Base-by-base conservation (phyloP, 2,113 vertebrate genomes). In the Echinops telfairi region DNA sequence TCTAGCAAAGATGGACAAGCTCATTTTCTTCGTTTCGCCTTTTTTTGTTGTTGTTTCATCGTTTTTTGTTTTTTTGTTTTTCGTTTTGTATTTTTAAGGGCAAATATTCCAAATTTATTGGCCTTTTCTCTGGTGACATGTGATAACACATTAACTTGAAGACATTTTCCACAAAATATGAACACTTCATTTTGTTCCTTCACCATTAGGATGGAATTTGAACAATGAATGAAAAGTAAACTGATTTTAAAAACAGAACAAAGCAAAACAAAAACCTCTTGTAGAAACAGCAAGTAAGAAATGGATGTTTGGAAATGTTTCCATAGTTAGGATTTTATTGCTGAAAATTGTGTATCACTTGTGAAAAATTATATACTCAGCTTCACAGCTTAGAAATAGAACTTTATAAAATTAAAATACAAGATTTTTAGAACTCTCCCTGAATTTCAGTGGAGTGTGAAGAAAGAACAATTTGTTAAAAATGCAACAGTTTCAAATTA, bases 141-240 rank as follows among this genome's bases (percentile, higher is more conserved):
- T 76, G 64, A 75, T 90, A 47, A 60, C 76, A 84, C 23, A 6
- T 22, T 75, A 27, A 17, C 36, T 78, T 77, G 29, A 6, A 91
- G 17, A 33, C 38, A 85, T 40, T 95, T 81, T 31, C 40, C 64
- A 86, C 73, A 94, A 82, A 75, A 78, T 14, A 86, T 60, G 88
- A 60, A 86, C 1, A 38, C 6, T 58, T 73, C 64, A 33, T 84
- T 84, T 83, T 94, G 70, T 84, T 12, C 36, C 40, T 77, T 80
- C 29, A 64, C 43, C 64, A 25, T 80, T 64, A 92, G 71, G 87
- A 80, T 75, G 27, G 89, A 79, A 89, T 87, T 80, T 75, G 71
- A 91, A 92, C 29, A 94, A 85, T 77, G 79, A 89, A 71, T 57
- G 71, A 76, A 47, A 91, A 91, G 47, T 43, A 92, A 57, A 53